Evolutionary conservation across 2,888 invertebrate species (phyloP), one percentile per base, ranked within the genome.

Genomic region (Caenorhabditis sp.): DNA sequence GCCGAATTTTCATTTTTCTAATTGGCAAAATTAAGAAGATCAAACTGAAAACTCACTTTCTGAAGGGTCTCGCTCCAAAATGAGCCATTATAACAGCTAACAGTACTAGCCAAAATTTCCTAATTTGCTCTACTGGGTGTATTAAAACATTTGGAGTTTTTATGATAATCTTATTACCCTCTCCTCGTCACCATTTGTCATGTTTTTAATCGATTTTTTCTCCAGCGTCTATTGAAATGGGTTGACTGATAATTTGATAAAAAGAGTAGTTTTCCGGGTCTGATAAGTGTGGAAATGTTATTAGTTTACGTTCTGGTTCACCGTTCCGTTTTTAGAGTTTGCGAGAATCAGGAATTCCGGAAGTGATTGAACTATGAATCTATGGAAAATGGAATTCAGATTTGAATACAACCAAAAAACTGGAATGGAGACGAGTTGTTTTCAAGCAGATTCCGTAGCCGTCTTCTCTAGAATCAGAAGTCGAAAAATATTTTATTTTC

Each of bases 51-150:
- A 77, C 77, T 77, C 31, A 77, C 77, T 63, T 61, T 70, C 63
- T 28, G n/a, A 77, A 77, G 4, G 77, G 70, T 54, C 70, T 69
- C 56, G 69, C 77, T 44, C 77, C 77, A 28, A 77, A 77, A 70
- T 77, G 77, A 10, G 77, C 77, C 77, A 77, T 77, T 38, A 19
- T 35, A n/a, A n/a, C n/a, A n/a, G n/a, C n/a, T 41, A 24, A 24
- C 12, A 38, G 38, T 35, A 31, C 16, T 22, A 59, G 12, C 41
- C 1, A 19, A 47, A 64, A 64, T 26, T 22, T 22, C 16, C 47
- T 63, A 44, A 44, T 63, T 63, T n/a, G n/a, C n/a, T 5, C 24
- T 16, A 19, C 22, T n/a, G 19, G 14, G 38, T 24, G 31, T 31
- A 31, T 19, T 58, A 58, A 58, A 58, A 31, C 31, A 58, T 28